Evolutionary conservation across 2,888 invertebrate genomes (phyloP).

Genomic region (Stenotaenia linearis): DNA sequence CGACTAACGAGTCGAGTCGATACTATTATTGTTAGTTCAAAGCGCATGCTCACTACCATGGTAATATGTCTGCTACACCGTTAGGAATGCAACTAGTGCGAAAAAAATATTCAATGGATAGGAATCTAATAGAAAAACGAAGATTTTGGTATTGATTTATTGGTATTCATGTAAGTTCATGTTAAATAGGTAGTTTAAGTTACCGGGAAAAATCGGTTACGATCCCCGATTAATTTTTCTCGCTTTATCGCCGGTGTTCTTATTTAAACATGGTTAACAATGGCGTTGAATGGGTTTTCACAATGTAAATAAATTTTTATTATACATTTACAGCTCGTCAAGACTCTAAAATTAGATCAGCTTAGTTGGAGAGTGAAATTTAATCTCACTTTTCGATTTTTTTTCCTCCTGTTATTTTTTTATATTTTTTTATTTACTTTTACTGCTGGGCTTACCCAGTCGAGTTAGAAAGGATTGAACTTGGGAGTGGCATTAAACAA

Average conservation of each 20-base stretch:
- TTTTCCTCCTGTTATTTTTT: too few relatives aligned
- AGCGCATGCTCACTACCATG: constrained; percentile 12
- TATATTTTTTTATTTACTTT: background rate
- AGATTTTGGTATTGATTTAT: background rate
- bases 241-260: background rate
- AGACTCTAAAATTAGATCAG: background rate
- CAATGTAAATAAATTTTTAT: background rate
- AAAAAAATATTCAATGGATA: background rate
- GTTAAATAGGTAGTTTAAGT: background rate
- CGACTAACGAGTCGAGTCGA: background rate
- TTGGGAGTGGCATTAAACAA: constrained; percentile 9
- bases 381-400: background rate
- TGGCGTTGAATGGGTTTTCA: background rate
- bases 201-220: background rate
- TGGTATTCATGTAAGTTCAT: background rate
- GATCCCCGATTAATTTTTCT: background rate
- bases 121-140: background rate
- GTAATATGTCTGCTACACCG: constrained; percentile 19
- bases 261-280: background rate
- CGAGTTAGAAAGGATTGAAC: background rate
- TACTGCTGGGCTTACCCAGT: constrained; percentile 8
- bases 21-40: background rate
- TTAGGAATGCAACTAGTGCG: constrained; percentile 21
- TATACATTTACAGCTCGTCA: background rate
- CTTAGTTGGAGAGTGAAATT: background rate